Evolutionary conservation across 2,797 vertebrate species (phyloP).

Genomic region (Premnoplex brunnescens): DNA sequence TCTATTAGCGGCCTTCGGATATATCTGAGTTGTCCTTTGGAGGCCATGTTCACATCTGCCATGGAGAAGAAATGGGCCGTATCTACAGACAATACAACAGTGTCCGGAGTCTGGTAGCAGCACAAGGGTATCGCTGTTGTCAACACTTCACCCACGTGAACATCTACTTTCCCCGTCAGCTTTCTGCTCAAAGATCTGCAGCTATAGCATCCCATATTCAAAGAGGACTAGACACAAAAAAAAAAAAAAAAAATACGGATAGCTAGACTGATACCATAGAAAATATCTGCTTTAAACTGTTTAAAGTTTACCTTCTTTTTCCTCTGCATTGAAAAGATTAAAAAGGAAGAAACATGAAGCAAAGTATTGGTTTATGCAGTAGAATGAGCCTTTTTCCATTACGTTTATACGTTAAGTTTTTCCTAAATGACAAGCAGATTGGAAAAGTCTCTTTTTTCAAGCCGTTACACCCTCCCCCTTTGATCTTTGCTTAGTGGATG

Average conservation of each 20-base stretch:
- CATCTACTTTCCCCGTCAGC: background rate
- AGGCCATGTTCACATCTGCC: rapidly evolving
- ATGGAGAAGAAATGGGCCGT: background rate
- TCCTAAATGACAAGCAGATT: conserved; percentile 73
- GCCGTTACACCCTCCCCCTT: background rate
- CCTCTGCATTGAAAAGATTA: conserved; percentile 56
- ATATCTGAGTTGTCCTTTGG: background rate
- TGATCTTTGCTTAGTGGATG: conserved; percentile 47
- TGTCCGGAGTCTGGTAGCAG: background rate
- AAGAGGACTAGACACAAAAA: background rate
- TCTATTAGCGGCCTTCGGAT: rapidly evolving
- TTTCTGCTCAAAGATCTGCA: background rate
- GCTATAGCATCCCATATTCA: background rate
- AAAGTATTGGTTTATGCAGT: conserved; percentile 10
- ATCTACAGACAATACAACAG: background rate
- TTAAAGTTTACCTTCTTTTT: conserved; percentile 65
- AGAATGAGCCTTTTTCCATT: conserved; percentile 68
- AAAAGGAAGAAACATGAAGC: conserved; percentile 35
- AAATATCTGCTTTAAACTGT: conserved; percentile 61
- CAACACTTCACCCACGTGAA: background rate
- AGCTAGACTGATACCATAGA: background rate
- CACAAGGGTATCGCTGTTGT: rapidly evolving
- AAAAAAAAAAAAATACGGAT: background rate
- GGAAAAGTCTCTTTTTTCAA: conserved; percentile 47
- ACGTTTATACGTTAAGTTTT: conserved; percentile 72